Evolutionary conservation across 1,140 invertebrate species (phyloP), one percentile per base, ranked within the genome.

Genomic region (Oedothorax gibbosus): DNA sequence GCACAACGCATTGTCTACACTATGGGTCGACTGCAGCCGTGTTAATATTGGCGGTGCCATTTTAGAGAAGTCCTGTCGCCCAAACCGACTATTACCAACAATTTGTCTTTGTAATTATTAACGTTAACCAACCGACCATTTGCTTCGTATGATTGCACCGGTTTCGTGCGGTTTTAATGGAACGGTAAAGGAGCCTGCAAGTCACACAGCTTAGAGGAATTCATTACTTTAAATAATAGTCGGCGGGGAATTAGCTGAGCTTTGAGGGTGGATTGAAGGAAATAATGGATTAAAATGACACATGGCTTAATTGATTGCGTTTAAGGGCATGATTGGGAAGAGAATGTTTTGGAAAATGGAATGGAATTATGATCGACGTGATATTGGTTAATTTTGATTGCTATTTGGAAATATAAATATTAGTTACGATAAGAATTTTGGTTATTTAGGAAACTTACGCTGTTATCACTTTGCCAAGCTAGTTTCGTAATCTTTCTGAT

Each of bases 41-140:
- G 78, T 60, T 71, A 71, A 69, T 81, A 81, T 71, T 71, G 78
- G 78, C 64, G 9, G 78, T 81, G 49, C 78, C 78, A 71, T 69
- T 81, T 81, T 77, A 20, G 78, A 10, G 18, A 56, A 81, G 35
- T 12, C 78, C 64, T 81, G 78, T 81, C 78, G 54, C 53, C 54
- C 20, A 71, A 81, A 62, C 66, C 78, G 21, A 53, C 78, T 71
- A 81, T 81, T 71, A 81, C 64, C 18, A 68, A 81, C 78, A 81
- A 81, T 81, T 81, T 81, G 78, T 81, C 78, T 81, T 81, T 60
- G 78, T 81, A 81, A 81, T 81, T 81, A 81, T 81, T 71, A 81
- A 71, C 66, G 65, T 71, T 57, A 71, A 69, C 78, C 66, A 69
- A 35, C 75, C 49, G 53, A 53, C 64, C 78, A 81, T 81, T 68